Evolutionary conservation across 2,113 vertebrate species (phyloP), one percentile per base, ranked within the genome.

Genomic region (Cynoglossus semilaevis): DNA sequence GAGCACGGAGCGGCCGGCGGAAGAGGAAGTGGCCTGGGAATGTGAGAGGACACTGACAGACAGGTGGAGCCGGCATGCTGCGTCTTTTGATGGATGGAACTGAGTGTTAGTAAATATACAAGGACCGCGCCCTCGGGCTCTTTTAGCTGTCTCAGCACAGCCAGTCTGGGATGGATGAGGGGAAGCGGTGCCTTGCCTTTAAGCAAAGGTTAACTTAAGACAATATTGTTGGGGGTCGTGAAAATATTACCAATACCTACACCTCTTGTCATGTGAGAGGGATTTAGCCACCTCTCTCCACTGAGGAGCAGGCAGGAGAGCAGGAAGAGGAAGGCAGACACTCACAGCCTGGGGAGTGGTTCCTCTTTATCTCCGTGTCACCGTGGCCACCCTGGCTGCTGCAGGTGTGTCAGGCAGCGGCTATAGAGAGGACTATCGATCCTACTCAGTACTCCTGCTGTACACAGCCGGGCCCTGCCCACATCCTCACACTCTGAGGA

Each of bases 51-150:
- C 82, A 81, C 71, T 87, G 87, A 89, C 70, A 81, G 88, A 88
- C 89, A 84, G 75, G 76, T 80, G 77, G 82, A 85, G 84, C 68
- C 71, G 63, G 77, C 70, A 74, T 65, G 49, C 67, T 69, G 68
- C 63, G 78, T 71, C 79, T 85, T 83, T 81, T 90, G 89, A 91
- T 90, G 83, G 87, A 91, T 91, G 79, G 78, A 85, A 77, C 66
- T 15, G 56, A 56, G 77, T 67, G 74, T 77, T 87, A 68, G 88
- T 90, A 87, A 90, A 91, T 90, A 91, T 88, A 90, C 89, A 90
- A 87, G 81, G 79, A 53, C 54, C 79, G 78, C 80, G 61, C 88
- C 83, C 83, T 82, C 72, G 51, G n/a, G 77, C 65, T 59, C 60
- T 83, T 87, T 81, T 67, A 83, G 90, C 87, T 85, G 79, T 72